Conservation (phyloP, 2,113 vertebrate genomes). For the Eclectus roratus region DNA sequence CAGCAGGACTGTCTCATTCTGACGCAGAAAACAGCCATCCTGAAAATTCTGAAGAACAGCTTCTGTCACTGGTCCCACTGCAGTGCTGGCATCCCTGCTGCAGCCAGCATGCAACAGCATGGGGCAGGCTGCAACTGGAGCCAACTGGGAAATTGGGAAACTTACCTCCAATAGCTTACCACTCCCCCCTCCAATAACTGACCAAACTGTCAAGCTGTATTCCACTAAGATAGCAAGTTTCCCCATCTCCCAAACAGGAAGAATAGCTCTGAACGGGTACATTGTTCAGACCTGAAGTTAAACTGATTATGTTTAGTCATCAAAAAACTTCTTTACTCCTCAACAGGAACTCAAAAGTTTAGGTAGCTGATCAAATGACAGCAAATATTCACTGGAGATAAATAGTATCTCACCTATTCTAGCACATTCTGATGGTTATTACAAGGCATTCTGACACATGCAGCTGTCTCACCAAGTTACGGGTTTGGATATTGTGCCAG, state of each 20-base stretch:
- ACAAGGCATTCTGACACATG: not conserved
- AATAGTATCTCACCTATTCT: not conserved
- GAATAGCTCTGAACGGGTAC: slow-evolving; percentile 47
- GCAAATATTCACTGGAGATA: not conserved
- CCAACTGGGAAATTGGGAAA: slow-evolving; percentile 68
- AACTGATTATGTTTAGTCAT: not conserved
- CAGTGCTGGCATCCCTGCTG: slow-evolving; percentile 69
- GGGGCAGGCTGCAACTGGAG: slow-evolving; percentile 71
- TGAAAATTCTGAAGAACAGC: slow-evolving; percentile 96
- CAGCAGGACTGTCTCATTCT: slow-evolving; percentile 83
- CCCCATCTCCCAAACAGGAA: slow-evolving; percentile 45
- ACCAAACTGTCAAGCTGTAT: slow-evolving; percentile 60
- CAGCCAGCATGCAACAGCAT: slow-evolving; percentile 67
- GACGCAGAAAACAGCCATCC: slow-evolving; percentile 88
- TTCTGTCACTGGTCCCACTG: slow-evolving; percentile 92
- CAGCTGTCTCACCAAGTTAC: not conserved
- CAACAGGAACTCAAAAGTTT: not conserved
- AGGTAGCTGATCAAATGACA: not conserved
- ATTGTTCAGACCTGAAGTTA: slow-evolving; percentile 52
- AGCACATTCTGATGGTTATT: not conserved
- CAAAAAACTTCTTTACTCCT: not conserved
- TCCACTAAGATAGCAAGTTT: slow-evolving; percentile 32
- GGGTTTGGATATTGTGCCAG: slow-evolving; percentile 18
- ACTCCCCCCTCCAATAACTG: slow-evolving; percentile 58
- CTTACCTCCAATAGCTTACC: slow-evolving; percentile 74